A percentile compares a stretch with the other conserved stretches of the same genome.
Conservation (phyloP, 2,797 vertebrate genomes). For the Oceanodroma leucorhoa region DNA sequence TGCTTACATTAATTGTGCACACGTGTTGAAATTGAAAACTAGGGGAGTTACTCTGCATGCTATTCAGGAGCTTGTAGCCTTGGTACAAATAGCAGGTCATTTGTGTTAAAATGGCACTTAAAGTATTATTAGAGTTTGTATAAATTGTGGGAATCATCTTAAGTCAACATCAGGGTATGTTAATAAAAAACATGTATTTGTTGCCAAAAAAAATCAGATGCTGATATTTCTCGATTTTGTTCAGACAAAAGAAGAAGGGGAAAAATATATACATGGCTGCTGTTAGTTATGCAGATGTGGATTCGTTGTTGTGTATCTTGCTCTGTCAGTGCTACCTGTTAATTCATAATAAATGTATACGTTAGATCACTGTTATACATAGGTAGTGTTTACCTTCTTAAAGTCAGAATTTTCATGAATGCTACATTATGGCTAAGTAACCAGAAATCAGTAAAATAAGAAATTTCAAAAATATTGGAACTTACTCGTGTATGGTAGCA, state of each 20-base stretch:
- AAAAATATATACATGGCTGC: accelerated
- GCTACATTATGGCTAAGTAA: neutral
- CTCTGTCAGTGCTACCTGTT: neutral
- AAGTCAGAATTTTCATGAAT: neutral
- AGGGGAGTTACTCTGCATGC: accelerated
- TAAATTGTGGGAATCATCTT: neutral
- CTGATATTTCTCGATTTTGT: neutral
- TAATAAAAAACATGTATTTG: neutral
- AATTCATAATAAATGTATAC: neutral
- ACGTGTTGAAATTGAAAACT: neutral
- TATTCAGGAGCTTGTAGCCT: neutral
- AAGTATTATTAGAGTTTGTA: neutral
- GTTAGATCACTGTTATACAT: neutral
- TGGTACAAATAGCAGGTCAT: neutral
- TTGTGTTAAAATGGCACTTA: neutral
- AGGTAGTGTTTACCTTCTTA: neutral
- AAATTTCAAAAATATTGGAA: neutral
- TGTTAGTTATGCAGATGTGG: neutral
- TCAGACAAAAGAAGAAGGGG: neutral
- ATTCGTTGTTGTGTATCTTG: neutral
- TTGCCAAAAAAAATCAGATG: neutral
- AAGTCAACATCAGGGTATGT: neutral
- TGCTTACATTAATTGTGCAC: neutral
- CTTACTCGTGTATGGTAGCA: neutral
- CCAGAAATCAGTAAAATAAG: neutral